Base-by-base conservation (phyloP, 2,888 invertebrate genomes). In the Lapara coniferarum region DNA sequence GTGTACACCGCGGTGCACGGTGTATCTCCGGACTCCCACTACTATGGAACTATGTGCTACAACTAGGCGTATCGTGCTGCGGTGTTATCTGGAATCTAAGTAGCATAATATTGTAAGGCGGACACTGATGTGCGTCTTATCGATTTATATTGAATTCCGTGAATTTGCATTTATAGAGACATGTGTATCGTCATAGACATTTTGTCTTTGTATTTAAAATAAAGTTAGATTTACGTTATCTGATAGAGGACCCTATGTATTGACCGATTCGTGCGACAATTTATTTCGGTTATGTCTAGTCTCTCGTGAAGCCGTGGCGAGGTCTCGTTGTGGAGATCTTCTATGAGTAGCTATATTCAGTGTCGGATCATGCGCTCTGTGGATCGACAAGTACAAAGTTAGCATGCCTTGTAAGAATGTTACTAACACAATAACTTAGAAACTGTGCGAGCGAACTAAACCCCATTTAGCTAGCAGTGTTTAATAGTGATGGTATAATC, bases 101-200 rank as follows among this genome's bases (percentile, higher is more conserved):
- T 92, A 92, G 92, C 93, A 91, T 92, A 92, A 92, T 92, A 91
- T 72, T 85, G 88, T 92, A 91, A 92, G 92, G 78, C 87, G 81
- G 71, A 70, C 83, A 77, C 69, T 79, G 78, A 77, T 73, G 75
- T 75, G 72, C 81, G 89, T 85, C 91, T 92, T 92, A 91, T 85
- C 81, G 81, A 78, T 84, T 88, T 84, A 88, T 91, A 89, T 92
- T 93, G 92, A 93, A 93, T 93, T 93, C 93, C 93, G 92, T 93
- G 93, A 93, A 93, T 93, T 93, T 93, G 93, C 93, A 93, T 93
- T 93, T 93, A 92, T 92, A 91, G 88, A 89, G 90, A 92, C 91
- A 91, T 91, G 91, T 90, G 87, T 92, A 89, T 91, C 88, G 92
- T 92, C 89, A 90, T 93, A 92, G 91, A 93, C 91, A 92, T 92